Base-by-base conservation (phyloP, 2,113 vertebrate species). In the Rhinolophus ferrumequinum region DNA sequence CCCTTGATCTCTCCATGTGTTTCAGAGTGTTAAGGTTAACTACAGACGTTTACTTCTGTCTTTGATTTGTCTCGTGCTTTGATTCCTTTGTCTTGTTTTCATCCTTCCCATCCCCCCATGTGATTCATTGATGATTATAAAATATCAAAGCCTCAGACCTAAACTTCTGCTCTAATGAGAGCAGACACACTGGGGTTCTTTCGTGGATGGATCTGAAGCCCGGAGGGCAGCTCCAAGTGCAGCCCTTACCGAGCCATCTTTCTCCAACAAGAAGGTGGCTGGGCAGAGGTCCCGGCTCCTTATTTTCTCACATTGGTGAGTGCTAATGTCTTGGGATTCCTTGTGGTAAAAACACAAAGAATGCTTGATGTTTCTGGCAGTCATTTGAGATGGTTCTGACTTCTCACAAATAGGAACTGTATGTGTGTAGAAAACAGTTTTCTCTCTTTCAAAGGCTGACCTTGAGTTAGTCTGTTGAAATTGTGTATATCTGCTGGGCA, bases 51-150 rank as follows among this genome's bases (percentile, higher is more conserved):
- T n/a, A 21, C 87, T 69, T 35, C 16, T 1, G 64, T n/a, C 93
- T 97, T 95, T 96, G 81, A 76, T 95, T 90, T 88, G 30, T 21
- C 30, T 94, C 60, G 18, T 5, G 30, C 80, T 96, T 97, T 98
- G 94, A 92, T 87, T 95, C 84, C 92, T 93, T 89, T 95, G 82
- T 82, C 56, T 69, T 94, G 35, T 95, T 88, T 94, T 93, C 66
- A 87, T 89, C 64, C 85, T 91, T 67, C 67, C 60, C 54, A 38
- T 72, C 50, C 52, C 22, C 35, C n/a, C 18, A 6, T 77, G 69
- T 73, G 67, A 84, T 88, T 93, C 88, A 87, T 70, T 13, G 0
- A 35, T 82, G 88, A 77, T 88, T 93, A 79, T 44, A n/a, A 89
- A 73, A 41, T 87, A 70, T 73, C 84, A 64, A 79, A 94, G 72